phyloP scores from a whole-genome alignment of 2,113 vertebrate species.

The Physeter macrocephalus region DNA sequence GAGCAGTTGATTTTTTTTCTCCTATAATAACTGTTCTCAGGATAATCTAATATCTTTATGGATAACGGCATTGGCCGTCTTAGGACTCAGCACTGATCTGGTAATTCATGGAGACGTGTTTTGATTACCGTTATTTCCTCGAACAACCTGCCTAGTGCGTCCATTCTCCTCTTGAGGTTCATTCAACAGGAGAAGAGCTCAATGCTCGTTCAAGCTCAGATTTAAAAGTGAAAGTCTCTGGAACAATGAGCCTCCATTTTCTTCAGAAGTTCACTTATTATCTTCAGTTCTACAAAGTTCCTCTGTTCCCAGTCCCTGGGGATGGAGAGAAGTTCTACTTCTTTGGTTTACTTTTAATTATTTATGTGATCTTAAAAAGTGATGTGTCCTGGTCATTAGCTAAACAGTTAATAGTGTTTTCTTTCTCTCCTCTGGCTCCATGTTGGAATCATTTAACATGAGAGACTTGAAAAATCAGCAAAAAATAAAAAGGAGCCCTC shows the following conservation, averaged over 20 bases:
- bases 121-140: background rate
- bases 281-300: background rate
- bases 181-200: background rate
- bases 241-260: background rate
- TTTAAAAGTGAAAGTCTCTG: background rate
- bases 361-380: slow-evolving; percentile 1
- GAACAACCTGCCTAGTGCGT: background rate
- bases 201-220: background rate
- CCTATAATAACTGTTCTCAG: slow-evolving; percentile 39
- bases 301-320: background rate
- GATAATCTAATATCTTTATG: slow-evolving; percentile 42
- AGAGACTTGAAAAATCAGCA: slow-evolving; percentile 44
- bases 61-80: background rate
- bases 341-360: slow-evolving; percentile 49
- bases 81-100: background rate
- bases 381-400: slow-evolving; percentile 28
- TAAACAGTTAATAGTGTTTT: slow-evolving; percentile 36
- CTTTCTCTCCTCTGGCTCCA: slow-evolving; percentile 22
- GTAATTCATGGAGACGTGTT: background rate
- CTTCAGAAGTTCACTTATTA: background rate
- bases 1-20: slow-evolving; percentile 16
- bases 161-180: background rate
- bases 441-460: background rate
- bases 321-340: background rate
- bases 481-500: background rate